These are phyloP conservation scores for Pantherophis alleghaniensis DNA, from an alignment of 2,797 vertebrate genomes.

Conservation along the genomic window DNA sequence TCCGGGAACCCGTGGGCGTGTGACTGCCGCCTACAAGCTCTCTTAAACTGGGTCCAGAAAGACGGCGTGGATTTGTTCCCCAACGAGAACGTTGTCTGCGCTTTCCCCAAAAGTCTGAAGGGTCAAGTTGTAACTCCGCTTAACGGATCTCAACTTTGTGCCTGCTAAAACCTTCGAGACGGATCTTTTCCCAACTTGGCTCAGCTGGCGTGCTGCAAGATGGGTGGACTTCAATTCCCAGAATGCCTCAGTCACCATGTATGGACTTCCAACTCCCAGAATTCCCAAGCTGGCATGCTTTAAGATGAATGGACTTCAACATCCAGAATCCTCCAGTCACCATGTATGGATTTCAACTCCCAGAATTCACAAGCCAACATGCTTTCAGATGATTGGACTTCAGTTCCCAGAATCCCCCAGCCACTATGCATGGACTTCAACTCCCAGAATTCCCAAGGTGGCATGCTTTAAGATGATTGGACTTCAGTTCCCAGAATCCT, in stretches of 20 bases:
- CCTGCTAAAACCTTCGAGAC: background rate
- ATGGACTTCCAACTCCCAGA: no score
- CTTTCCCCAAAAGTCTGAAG: background rate
- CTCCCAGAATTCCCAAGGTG: no score
- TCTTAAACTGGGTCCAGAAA: conserved; percentile 33
- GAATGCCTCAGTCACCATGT: no score
- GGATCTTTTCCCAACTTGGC: background rate
- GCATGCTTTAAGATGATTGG: no score
- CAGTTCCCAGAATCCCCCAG: no score
- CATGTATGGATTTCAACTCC: no score
- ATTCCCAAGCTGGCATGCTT: no score
- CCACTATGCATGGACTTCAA: no score
- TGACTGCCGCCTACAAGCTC: background rate
- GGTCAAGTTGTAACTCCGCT: background rate
- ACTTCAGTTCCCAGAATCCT: background rate
- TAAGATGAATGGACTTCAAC: no score
- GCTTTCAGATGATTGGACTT: background rate
- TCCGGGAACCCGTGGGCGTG: conserved; percentile 68
- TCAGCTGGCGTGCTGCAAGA: background rate
- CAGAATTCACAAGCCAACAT: no score
- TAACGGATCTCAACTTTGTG: fast-evolving
- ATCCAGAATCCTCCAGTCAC: no score
- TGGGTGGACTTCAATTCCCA: no score
- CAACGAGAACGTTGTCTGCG: background rate
- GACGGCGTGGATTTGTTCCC: conserved; percentile 6